These are phyloP conservation scores for Pseudanteris insignis DNA, from an alignment of 2,888 invertebrate species.

Conservation along the genomic window DNA sequence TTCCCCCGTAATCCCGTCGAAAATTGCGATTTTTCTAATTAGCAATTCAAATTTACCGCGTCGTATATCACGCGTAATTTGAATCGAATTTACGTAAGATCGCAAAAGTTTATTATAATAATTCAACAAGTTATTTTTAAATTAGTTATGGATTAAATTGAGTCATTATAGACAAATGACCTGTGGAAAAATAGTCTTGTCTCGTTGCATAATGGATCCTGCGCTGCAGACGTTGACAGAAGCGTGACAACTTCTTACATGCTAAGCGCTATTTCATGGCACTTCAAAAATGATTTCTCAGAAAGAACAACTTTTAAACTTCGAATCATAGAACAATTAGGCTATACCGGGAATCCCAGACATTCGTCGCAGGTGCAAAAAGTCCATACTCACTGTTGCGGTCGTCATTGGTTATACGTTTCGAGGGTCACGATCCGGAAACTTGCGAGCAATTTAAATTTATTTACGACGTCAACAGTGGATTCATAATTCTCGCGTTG, in stretches of 20 bases:
- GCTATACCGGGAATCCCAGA: too few relatives aligned
- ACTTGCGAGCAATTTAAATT: conserved; percentile 36
- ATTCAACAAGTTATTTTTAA: too few relatives aligned
- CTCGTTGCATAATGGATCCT: conserved; percentile 43
- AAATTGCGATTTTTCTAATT: conserved; percentile 13
- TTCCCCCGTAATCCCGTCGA: conserved; percentile 1
- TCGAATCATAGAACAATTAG: too few relatives aligned
- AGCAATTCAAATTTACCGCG: conserved; percentile 15
- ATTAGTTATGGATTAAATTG: too few relatives aligned
- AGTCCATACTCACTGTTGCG: conserved; percentile 4
- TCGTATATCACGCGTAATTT: conserved; percentile 1
- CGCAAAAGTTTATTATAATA: too few relatives aligned
- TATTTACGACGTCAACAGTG: conserved; percentile 32
- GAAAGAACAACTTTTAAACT: too few relatives aligned
- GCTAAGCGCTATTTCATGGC: conserved; percentile 32
- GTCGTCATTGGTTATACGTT: conserved; percentile 24
- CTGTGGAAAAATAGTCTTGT: too few relatives aligned
- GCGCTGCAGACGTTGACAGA: conserved; percentile 36
- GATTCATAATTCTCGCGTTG: conserved; percentile 36
- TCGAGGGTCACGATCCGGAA: conserved; percentile 9
- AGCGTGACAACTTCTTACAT: conserved; percentile 31
- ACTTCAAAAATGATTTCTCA: conserved; percentile 22
- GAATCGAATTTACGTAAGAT: conserved; percentile 1
- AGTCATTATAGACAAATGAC: too few relatives aligned
- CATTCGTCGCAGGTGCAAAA: too few relatives aligned